Evolutionary conservation across 2,113 vertebrate genomes (phyloP).

Genomic region (Meles meles): DNA sequence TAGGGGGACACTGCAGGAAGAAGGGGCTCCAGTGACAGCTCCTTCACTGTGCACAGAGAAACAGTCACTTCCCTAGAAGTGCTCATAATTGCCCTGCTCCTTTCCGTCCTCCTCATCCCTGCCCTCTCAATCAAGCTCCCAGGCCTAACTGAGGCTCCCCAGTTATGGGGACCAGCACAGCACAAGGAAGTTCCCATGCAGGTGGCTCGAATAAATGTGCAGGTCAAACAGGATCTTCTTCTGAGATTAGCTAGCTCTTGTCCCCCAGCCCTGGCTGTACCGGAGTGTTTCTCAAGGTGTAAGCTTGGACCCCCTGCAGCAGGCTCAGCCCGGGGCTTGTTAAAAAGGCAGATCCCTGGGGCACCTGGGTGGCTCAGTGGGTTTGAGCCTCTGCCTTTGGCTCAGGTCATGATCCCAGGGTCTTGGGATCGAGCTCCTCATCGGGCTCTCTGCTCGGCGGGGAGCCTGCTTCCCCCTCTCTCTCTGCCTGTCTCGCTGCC

Average conservation of each 20-base stretch:
- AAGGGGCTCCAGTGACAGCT: not conserved
- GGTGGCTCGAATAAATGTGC: constrained; percentile 26
- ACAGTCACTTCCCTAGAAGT: not conserved
- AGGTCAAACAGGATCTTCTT: not conserved
- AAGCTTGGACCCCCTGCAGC: not conserved
- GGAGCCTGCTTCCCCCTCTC: no score
- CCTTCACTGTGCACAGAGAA: not conserved
- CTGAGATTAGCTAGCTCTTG: not conserved
- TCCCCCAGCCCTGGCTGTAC: not conserved
- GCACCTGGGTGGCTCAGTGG: no score
- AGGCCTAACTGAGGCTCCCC: not conserved
- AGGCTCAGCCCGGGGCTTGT: not conserved
- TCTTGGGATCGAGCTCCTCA: no score
- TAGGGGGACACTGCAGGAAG: constrained; percentile 18
- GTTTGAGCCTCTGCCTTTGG: no score
- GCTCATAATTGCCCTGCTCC: constrained; percentile 24
- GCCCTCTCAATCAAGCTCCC: not conserved
- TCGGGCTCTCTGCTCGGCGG: no score
- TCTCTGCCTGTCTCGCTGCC: no score
- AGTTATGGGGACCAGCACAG: not conserved
- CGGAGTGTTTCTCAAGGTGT: not conserved
- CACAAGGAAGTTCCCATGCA: constrained; percentile 8
- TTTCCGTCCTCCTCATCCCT: not conserved
- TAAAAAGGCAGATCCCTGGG: not conserved
- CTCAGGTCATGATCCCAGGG: no score